Evolutionary conservation across 2,888 invertebrate genomes (phyloP).

Genomic region (Nymphalis polychloros): DNA sequence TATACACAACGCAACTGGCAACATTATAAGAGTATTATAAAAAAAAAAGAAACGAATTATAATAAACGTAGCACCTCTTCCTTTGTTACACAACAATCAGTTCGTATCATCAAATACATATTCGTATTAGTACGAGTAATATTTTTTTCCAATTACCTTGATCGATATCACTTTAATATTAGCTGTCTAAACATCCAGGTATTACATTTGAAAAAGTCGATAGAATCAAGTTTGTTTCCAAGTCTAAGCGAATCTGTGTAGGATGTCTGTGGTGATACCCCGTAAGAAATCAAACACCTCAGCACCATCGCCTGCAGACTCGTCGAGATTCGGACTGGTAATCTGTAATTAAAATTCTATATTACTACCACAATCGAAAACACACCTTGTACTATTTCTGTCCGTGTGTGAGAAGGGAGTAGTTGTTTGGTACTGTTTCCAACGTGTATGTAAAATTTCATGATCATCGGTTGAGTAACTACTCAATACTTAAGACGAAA

Average conservation of each 20-base stretch:
- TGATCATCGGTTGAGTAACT: too few species aligned
- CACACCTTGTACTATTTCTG: too few species aligned
- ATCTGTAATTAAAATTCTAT: constrained; percentile 44
- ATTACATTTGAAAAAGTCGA: constrained; percentile 19
- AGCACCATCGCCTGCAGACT: constrained; percentile 54
- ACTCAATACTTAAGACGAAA: too few species aligned
- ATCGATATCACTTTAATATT: constrained; percentile 34
- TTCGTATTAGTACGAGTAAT: constrained; percentile 23
- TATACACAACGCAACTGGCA: constrained; percentile 16
- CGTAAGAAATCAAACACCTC: constrained; percentile 70
- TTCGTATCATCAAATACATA: constrained; percentile 40
- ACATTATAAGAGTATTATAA: constrained; percentile 25
- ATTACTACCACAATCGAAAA: background rate
- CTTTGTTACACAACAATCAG: constrained; percentile 35
- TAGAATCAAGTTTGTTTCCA: constrained; percentile 13
- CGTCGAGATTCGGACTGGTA: constrained; percentile 41
- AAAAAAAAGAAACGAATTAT: constrained; percentile 20
- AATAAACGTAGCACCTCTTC: constrained; percentile 40
- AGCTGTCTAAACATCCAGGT: constrained; percentile 21
- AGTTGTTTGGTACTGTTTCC: too few species aligned
- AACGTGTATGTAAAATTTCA: too few species aligned
- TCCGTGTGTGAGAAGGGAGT: too few species aligned
- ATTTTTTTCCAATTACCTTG: constrained; percentile 28
- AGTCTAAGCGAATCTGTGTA: constrained; percentile 64
- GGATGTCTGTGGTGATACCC: constrained; percentile 70